Percentiles rank a stretch among this genome's conserved stretches.
These are phyloP conservation scores for Chydorus sphaericus DNA, from an alignment of 2,888 invertebrate genomes.

Conservation along the genomic window DNA sequence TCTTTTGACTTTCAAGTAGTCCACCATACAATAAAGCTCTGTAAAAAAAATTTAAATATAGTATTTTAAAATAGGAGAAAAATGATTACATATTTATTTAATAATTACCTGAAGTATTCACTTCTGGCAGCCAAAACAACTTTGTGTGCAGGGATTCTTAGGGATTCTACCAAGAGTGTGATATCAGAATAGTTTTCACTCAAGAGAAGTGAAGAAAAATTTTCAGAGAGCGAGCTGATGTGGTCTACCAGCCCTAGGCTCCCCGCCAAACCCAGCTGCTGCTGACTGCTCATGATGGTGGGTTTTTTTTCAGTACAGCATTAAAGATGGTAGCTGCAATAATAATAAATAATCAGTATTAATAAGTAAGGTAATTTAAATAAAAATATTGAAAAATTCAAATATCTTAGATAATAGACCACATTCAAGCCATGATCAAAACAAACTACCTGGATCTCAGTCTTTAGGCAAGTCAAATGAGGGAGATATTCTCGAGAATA, in stretches of 20 bases:
- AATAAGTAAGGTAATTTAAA: no score
- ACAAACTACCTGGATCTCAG: no score
- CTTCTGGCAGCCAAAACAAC: slow-evolving; percentile 88
- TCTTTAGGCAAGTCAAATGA: no score
- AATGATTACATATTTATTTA: background rate
- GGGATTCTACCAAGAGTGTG: slow-evolving; percentile 65
- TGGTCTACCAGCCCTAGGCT: slow-evolving; percentile 47
- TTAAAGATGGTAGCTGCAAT: no score
- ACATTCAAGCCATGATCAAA: no score
- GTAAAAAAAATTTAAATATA: slow-evolving; percentile 16
- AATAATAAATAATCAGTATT: no score
- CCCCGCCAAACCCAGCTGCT: slow-evolving; percentile 28
- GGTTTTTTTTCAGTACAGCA: no score
- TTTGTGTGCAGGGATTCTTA: slow-evolving; percentile 50
- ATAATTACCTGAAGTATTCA: slow-evolving; percentile 78
- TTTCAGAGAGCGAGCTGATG: slow-evolving; percentile 57
- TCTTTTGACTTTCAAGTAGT: slow-evolving; percentile 46
- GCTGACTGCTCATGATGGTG: slow-evolving; percentile 22
- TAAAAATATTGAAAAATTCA: no score
- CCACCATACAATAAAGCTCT: slow-evolving; percentile 46
- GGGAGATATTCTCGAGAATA: no score
- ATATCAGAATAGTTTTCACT: slow-evolving; percentile 85
- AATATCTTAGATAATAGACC: no score
- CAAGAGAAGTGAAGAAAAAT: slow-evolving; percentile 70
- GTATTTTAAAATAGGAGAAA: background rate